phyloP scores from a whole-genome alignment of 2,113 vertebrate genomes.

The Caranx melampygus region DNA sequence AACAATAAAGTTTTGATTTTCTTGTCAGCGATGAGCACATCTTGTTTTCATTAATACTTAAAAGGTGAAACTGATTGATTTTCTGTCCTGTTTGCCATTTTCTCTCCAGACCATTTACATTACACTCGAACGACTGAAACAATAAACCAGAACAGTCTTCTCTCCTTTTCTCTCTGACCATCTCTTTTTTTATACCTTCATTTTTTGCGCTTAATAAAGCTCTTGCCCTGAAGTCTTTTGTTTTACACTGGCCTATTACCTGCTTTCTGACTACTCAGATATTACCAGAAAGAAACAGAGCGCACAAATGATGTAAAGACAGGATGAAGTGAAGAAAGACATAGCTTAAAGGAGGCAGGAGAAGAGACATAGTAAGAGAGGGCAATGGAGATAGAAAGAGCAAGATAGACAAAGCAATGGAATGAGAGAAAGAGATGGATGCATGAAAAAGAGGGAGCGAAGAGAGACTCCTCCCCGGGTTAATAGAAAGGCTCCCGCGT shows the following conservation, averaged over 20 bases:
- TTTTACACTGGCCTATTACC: slow-evolving; percentile 52
- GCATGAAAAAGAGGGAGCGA: slow-evolving; percentile 11
- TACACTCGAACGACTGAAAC: slow-evolving; percentile 33
- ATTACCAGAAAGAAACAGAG: slow-evolving; percentile 22
- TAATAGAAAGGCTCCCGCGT: slow-evolving; percentile 71
- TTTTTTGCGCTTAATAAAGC: slow-evolving; percentile 48
- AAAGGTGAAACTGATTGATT: slow-evolving; percentile 53
- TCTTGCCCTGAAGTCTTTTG: slow-evolving; percentile 42
- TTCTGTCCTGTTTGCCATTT: slow-evolving; percentile 26
- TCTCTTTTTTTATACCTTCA: slow-evolving; percentile 47
- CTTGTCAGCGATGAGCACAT: slow-evolving; percentile 32
- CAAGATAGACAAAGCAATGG: background rate
- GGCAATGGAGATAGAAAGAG: background rate
- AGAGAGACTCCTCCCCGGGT: slow-evolving; percentile 54
- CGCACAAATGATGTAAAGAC: slow-evolving; percentile 14
- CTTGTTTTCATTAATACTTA: slow-evolving; percentile 40
- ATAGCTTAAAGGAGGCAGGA: background rate
- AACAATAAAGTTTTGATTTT: slow-evolving; percentile 34
- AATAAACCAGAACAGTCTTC: slow-evolving; percentile 44
- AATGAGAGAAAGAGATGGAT: background rate
- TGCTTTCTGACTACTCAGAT: slow-evolving; percentile 32
- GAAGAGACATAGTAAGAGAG: background rate
- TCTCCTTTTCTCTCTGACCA: slow-evolving; percentile 11
- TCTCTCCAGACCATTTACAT: slow-evolving; percentile 8
- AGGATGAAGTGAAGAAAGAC: background rate